A percentile compares a stretch with the other conserved stretches of the same genome.
Evolutionary conservation across 2,888 invertebrate species (phyloP).

Genomic region (Subacronicta megacephala): DNA sequence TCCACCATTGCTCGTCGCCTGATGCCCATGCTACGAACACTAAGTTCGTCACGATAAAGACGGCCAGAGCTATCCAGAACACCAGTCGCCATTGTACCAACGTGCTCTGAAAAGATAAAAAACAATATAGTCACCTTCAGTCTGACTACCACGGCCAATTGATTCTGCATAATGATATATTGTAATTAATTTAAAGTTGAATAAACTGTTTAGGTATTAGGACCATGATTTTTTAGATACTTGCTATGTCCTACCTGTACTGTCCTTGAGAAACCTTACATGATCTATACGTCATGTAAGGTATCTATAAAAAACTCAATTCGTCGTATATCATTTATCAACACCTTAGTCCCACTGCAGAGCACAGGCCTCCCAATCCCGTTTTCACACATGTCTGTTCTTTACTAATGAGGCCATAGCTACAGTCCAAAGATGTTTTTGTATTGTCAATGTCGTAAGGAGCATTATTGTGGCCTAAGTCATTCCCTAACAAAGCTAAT

Average conservation of each 20-base stretch:
- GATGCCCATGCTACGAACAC: conserved; percentile 93
- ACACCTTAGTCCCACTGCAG: too few relatives aligned
- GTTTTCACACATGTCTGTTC: too few relatives aligned
- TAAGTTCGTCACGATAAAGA: conserved; percentile 92
- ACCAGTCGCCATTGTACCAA: conserved; percentile 93
- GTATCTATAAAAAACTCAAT: too few relatives aligned
- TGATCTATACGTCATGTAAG: too few relatives aligned
- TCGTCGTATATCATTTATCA: too few relatives aligned
- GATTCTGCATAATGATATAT: background rate
- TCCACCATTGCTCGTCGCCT: conserved; percentile 95
- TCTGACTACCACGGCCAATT: background rate
- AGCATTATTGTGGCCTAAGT: conserved; percentile 5
- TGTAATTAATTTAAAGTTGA: background rate
- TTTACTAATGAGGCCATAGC: too few relatives aligned
- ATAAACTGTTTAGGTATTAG: background rate
- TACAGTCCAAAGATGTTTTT: background rate
- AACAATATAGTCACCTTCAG: background rate
- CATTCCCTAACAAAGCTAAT: conserved; percentile 14
- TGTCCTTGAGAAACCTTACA: too few relatives aligned
- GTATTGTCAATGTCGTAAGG: too few relatives aligned
- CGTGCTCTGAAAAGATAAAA: conserved; percentile 84
- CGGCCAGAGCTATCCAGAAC: conserved; percentile 94
- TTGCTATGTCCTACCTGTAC: too few relatives aligned
- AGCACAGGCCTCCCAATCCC: too few relatives aligned
- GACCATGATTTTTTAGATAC: too few relatives aligned